Evolutionary conservation across 2,113 vertebrate species (phyloP), one percentile per base, ranked within the genome.

Genomic region (Odontophorus gujanensis): DNA sequence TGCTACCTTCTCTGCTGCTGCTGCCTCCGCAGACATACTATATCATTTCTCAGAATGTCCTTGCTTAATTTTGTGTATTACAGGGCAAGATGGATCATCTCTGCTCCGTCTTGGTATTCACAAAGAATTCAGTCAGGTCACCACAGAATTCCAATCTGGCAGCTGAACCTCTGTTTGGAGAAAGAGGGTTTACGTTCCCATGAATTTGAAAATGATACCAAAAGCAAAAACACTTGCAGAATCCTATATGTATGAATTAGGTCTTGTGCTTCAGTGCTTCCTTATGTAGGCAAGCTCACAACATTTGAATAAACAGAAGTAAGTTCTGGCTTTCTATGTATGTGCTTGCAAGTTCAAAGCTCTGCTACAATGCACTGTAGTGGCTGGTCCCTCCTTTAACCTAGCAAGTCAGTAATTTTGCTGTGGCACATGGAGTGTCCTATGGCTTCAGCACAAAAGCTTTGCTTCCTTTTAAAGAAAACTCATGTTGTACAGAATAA

Each of bases 391-490:
- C 21, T 75, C 7, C 25, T 95, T 95, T 91, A 94, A 95, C 75
- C 95, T 95, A 93, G 95, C 87, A 95, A 96, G 95, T 86, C 43
- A 79, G 59, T 40, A 25, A 63, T 51, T 85, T 32, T 81, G 45
- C 62, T 77, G 0, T 21, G 76, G 58, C 40, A 30, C 79, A 13
- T 2, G 66, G 61, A 85, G 94, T 87, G 38, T 67, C 86, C 90
- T 94, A 91, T 53, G 87, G 61, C 21, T 13, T 43, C 92, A 30
- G 88, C 61, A 83, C 92, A 83, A 95, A 97, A 96, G 93, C 82
- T 92, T 92, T 80, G 83, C 96, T 94, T 96, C 81, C 87, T 96
- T 85, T 80, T 79, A 87, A 85, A 85, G 36, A 90, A 89, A 95
- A 50, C 69, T 80, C 45, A 53, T 93, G 77, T 68, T 88, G 92